These are phyloP conservation scores for Alca torda DNA, from an alignment of 2,797 vertebrate species.

Conservation along the genomic window DNA sequence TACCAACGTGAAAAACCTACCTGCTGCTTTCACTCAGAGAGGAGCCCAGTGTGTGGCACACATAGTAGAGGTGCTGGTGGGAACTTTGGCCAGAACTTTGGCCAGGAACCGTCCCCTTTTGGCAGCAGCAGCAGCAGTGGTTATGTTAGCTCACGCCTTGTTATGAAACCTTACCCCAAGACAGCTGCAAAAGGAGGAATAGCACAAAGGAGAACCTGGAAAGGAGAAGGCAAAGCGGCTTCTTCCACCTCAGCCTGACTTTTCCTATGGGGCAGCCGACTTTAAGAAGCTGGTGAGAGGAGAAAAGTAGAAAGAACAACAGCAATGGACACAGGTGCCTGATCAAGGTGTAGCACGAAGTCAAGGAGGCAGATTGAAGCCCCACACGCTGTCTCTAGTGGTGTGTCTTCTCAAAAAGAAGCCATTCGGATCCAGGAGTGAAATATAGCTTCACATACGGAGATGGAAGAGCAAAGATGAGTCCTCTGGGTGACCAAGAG, in stretches of 20 bases:
- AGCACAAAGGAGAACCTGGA: neutral
- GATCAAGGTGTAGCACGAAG: neutral
- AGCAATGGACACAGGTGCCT: neutral
- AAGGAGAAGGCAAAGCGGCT: neutral
- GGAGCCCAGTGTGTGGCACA: neutral
- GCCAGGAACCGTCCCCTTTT: neutral
- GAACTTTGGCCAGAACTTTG: neutral
- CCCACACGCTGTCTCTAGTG: rapidly evolving
- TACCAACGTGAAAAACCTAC: neutral
- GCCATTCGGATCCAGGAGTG: neutral
- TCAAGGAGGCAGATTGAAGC: neutral
- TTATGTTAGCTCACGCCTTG: rapidly evolving
- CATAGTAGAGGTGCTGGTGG: neutral
- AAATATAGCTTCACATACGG: neutral
- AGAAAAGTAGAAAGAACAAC: neutral
- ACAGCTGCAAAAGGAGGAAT: constrained; percentile 19
- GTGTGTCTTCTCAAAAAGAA: neutral
- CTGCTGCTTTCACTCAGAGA: neutral
- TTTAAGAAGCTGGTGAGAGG: neutral
- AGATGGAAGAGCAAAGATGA: neutral
- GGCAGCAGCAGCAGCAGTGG: neutral
- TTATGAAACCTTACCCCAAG: constrained; percentile 28
- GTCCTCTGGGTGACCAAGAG: neutral
- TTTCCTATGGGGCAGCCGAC: rapidly evolving
- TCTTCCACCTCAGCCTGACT: neutral